Base-by-base conservation (phyloP, 2,113 vertebrate species). In the Sebastes schlegelii region DNA sequence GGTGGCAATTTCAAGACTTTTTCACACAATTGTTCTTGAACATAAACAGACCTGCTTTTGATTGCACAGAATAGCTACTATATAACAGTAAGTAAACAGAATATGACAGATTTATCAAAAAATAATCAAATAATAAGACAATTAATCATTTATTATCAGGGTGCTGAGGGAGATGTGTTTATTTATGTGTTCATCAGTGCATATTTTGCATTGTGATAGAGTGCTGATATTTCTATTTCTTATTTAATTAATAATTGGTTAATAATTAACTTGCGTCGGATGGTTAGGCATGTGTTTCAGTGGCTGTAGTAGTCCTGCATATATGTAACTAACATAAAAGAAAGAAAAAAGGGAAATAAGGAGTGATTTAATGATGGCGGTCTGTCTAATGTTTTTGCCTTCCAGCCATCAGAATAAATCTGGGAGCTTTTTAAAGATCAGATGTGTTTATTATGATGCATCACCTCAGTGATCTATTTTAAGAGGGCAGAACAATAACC, bases 401-500 rank as follows among this genome's bases (percentile, higher is more conserved):
- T 68, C 7, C 5, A n/a, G 11, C 10, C 10, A 5, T 46, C 63
- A 45, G 16, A 60, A 7, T 61, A 61, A 2, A 60, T 26, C 21
- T 34, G 57, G 57, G 12, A 13, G 23, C 11, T 13, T 60, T 63
- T 63, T 66, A n/a, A 42, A 19, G 1, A 19, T 8, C 6, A 13
- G 19, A 7, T 65, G 63, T 48, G 8, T 40, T 79, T 23, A 19
- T 3, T 43, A 8, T 51, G 16, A 78, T 64, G 1, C 17, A 43
- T 43, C 4, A 21, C 7, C 9, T 3, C 7, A 4, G 6, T 54
- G 55, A 23, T 49, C 60, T 34, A 16, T 49, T 4, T 10, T 19
- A 6, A 11, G 11, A 34, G 3, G 79, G 49, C 45, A 71, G 49
- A 78, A 79, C 76, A 80, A 75, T 49, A 19, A 61, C 26, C 42